Evolutionary conservation across 2,888 invertebrate genomes (phyloP).

Genomic region (Acleris laterana): DNA sequence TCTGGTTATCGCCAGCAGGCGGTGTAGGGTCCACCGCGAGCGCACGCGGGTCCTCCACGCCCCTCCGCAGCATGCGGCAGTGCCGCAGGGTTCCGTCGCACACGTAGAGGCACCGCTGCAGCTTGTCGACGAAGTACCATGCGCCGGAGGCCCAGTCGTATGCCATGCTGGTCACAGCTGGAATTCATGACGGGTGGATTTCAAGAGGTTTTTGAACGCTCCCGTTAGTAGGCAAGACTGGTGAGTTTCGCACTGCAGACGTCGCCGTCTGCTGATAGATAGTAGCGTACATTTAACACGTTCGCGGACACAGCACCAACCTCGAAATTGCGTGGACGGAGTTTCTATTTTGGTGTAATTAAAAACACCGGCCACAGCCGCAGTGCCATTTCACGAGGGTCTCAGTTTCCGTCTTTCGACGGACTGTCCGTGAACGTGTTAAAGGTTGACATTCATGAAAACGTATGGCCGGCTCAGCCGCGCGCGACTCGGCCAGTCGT

Average conservation of each 20-base stretch:
- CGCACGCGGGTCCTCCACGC: neutral
- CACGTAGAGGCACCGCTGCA: conserved; percentile 14
- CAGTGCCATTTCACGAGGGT: too few species aligned
- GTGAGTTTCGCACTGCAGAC: neutral
- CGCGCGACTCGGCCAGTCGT: too few species aligned
- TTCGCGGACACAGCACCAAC: too few species aligned
- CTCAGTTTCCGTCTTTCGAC: too few species aligned
- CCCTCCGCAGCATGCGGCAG: conserved; percentile 6
- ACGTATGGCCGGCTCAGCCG: too few species aligned
- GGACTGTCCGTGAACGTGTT: too few species aligned
- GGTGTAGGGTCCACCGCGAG: conserved; percentile 15
- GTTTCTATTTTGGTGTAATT: too few species aligned
- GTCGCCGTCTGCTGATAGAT: too few species aligned
- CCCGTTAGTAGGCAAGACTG: neutral
- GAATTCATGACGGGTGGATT: neutral
- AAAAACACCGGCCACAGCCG: too few species aligned
- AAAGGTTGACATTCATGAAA: too few species aligned
- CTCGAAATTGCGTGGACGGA: too few species aligned
- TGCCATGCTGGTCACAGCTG: conserved; percentile 6
- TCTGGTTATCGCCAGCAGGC: neutral
- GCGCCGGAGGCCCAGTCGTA: conserved; percentile 9
- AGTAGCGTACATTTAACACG: too few species aligned
- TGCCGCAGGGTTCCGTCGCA: conserved; percentile 10
- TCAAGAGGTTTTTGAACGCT: neutral
- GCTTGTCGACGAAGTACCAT: conserved; percentile 8